Percentiles rank a stretch among this genome's conserved stretches.
Conservation (phyloP, 2,113 vertebrate species). For the Gasterosteus aculeatus region DNA sequence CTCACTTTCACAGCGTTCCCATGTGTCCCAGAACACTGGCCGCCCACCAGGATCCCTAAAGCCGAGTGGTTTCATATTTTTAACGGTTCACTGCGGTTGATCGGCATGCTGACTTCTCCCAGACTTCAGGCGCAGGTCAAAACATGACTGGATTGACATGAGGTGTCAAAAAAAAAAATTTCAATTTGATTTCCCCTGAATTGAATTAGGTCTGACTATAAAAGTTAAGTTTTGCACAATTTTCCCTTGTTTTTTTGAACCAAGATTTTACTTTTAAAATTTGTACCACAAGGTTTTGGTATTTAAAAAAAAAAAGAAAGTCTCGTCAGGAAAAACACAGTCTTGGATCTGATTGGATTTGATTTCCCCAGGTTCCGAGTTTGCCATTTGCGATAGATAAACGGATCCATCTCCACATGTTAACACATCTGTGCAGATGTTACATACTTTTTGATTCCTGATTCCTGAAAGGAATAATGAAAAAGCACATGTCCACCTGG, state of each 20-base stretch:
- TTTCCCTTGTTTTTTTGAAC: no score
- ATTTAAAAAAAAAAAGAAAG: no score
- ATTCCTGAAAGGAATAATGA: not conserved
- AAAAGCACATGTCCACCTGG: not conserved
- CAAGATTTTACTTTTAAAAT: no score
- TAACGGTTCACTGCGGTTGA: not conserved
- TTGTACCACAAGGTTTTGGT: not conserved
- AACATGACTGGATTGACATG: not conserved
- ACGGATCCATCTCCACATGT: not conserved
- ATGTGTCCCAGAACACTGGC: constrained; percentile 31
- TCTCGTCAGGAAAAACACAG: not conserved
- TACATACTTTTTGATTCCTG: not conserved
- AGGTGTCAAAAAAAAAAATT: not conserved
- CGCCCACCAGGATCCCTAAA: not conserved
- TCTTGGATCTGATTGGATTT: not conserved
- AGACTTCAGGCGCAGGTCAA: not conserved
- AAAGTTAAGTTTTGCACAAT: no score
- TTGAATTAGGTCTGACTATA: no score
- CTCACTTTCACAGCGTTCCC: constrained; percentile 11
- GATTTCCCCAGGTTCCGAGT: not conserved
- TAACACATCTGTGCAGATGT: not conserved
- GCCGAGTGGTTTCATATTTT: not conserved
- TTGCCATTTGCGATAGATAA: not conserved
- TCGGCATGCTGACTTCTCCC: constrained; percentile 10
- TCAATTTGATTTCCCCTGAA: no score